phyloP scores from a whole-genome alignment of 2,888 invertebrate species.

The Oligia fasciuncula region DNA sequence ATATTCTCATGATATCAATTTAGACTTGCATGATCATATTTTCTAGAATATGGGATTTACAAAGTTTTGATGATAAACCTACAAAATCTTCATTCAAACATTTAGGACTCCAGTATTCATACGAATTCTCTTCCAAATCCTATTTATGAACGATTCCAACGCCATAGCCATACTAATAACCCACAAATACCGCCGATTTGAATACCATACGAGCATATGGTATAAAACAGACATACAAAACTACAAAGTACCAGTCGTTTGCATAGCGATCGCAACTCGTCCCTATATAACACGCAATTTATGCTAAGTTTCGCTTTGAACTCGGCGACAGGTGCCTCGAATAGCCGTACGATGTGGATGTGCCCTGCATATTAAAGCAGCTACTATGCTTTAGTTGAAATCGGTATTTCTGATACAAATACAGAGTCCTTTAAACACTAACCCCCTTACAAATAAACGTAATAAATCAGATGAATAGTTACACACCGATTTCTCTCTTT shows the following conservation, averaged over 20 bases:
- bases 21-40: neutral
- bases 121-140: neutral
- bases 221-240: conserved; percentile 17
- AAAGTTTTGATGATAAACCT: neutral
- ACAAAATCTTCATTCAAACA: neutral
- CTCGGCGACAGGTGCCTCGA: conserved; percentile 63
- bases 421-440: neutral
- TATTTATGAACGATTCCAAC: neutral
- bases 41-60: neutral
- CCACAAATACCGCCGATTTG: neutral
- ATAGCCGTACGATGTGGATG: conserved; percentile 48
- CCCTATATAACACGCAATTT: conserved; percentile 49
- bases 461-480: too few relatives aligned
- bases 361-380: conserved; percentile 50
- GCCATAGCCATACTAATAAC: neutral
- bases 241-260: conserved; percentile 32
- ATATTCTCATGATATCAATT: neutral
- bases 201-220: conserved; percentile 12
- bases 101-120: neutral
- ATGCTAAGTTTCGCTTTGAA: conserved; percentile 65
- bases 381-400: conserved; percentile 15
- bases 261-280: conserved; percentile 47
- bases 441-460: too few relatives aligned
- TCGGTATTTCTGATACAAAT: conserved; percentile 20
- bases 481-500: too few relatives aligned